Evolutionary conservation across 2,888 invertebrate species (phyloP), one percentile per base, ranked within the genome.

Genomic region (Platycnemis pennipes): DNA sequence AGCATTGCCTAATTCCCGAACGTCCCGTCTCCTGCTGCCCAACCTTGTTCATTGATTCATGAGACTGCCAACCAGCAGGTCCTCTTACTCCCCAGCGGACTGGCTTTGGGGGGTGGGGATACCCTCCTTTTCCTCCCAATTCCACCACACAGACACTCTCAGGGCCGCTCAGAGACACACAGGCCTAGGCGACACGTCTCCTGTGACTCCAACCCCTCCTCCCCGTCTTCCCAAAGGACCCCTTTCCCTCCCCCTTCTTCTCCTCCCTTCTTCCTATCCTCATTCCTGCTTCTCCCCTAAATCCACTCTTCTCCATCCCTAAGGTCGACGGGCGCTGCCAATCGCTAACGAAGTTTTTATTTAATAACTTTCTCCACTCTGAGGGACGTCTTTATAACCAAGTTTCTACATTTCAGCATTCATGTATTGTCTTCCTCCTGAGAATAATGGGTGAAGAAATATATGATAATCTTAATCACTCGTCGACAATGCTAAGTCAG

Each of bases 11-110:
- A 91, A 91, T 91, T 91, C 91, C 89, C 89, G 56, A 89, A 53
- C 42, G 89, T 53, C 89, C 89, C 22, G 89, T 63, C 89, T 56
- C 56, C 89, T 37, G 37, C 53, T 49, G 7, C 22, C 56, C 91
- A 69, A 44, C 63, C 56, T 91, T 63, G 91, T 45, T 91, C 91
- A 91, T 91, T 91, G 91, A 91, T 91, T 91, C 91, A 91, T 91
- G 91, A 63, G 91, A 63, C 89, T 56, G 56, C 42, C 45, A 22
- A 42, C 42, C 77, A 37, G 77, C 37, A 31, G 56, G 37, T 26
- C 56, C 63, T n/a, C 56, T 89, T 22, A 31, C 63, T 91, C 26
- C 63, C 91, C 42, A 11, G 87, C 37, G 46, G 87, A 46, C 45
- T 87, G 45, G 45, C 42, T 13, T 0, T 31, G 69, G 77, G 77